Percentiles rank a stretch among this genome's conserved stretches.
phyloP scores from a whole-genome alignment of 2,113 vertebrate genomes.

The Puma concolor region DNA sequence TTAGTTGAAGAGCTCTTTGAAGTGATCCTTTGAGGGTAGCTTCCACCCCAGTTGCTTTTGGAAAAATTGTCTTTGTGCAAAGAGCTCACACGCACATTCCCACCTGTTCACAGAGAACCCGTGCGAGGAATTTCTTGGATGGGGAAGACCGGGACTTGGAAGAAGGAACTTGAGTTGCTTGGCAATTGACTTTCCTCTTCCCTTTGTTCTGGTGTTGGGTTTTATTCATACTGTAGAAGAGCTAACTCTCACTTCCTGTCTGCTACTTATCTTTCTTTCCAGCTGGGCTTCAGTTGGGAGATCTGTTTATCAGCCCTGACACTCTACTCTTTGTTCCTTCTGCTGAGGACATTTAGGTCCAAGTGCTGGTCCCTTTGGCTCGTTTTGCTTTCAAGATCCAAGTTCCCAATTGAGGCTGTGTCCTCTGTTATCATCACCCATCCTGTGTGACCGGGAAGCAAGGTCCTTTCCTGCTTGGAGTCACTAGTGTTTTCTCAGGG shows the following conservation, averaged over 20 bases:
- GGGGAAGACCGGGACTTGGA: background rate
- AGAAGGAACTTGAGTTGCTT: background rate
- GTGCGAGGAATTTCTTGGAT: background rate
- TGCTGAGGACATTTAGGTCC: background rate
- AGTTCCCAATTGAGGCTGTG: background rate
- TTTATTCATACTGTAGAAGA: background rate
- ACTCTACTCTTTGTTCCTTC: slow-evolving; percentile 51
- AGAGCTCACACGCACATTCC: background rate
- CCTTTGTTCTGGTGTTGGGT: slow-evolving; percentile 42
- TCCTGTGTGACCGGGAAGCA: background rate
- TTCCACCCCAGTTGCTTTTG: background rate
- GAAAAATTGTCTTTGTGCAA: background rate
- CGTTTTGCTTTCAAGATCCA: slow-evolving; percentile 38
- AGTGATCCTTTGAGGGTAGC: background rate
- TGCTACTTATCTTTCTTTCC: slow-evolving; percentile 72
- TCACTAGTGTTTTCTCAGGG: background rate
- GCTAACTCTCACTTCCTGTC: slow-evolving; percentile 71
- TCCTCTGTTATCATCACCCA: background rate
- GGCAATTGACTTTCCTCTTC: background rate
- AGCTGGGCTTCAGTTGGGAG: slow-evolving; percentile 77
- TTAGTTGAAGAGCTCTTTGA: background rate
- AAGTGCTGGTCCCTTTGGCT: background rate
- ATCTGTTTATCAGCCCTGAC: slow-evolving; percentile 69
- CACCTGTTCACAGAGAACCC: background rate
- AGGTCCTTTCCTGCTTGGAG: slow-evolving; percentile 5